phyloP scores from a whole-genome alignment of 1,140 invertebrate genomes.

The Hormaphis cornu region DNA sequence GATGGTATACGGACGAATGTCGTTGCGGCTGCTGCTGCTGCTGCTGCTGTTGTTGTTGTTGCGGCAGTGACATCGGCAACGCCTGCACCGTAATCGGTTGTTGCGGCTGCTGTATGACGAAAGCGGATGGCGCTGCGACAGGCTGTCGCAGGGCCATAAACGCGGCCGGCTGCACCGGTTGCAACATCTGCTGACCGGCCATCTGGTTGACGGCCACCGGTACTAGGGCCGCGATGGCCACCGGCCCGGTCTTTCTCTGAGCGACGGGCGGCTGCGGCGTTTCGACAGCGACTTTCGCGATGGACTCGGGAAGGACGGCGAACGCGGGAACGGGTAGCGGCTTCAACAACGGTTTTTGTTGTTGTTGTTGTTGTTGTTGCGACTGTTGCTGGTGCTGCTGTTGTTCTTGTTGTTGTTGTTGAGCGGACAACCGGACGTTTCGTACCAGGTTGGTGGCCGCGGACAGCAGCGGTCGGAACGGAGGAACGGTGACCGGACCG shows the following conservation, averaged over 20 bases:
- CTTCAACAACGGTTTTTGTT: conserved; percentile 34
- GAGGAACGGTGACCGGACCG: conserved; percentile 49
- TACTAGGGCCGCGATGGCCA: neutral
- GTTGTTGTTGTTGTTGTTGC: conserved; percentile 42
- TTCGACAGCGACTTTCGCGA: conserved; percentile 44
- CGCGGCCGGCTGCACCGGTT: neutral
- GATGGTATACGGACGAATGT: neutral
- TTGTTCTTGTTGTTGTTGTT: conserved; percentile 41
- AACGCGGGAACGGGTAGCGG: conserved; percentile 43
- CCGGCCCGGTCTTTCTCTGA: no score
- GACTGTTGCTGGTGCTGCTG: conserved; percentile 41
- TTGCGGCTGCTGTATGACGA: neutral
- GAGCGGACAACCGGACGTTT: conserved; percentile 37
- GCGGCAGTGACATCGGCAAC: neutral
- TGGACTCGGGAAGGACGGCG: conserved; percentile 47
- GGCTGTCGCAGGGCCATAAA: neutral
- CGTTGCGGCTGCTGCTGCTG: neutral
- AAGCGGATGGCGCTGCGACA: no score
- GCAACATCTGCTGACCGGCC: no score
- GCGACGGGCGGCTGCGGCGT: neutral
- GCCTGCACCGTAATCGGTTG: no score
- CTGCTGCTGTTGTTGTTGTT: neutral
- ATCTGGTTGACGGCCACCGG: neutral
- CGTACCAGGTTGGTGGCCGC: conserved; percentile 23
- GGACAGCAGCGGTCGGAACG: conserved; percentile 61